Evolutionary conservation across 1,140 invertebrate species (phyloP).

Genomic region (Heliconius hermathena): DNA sequence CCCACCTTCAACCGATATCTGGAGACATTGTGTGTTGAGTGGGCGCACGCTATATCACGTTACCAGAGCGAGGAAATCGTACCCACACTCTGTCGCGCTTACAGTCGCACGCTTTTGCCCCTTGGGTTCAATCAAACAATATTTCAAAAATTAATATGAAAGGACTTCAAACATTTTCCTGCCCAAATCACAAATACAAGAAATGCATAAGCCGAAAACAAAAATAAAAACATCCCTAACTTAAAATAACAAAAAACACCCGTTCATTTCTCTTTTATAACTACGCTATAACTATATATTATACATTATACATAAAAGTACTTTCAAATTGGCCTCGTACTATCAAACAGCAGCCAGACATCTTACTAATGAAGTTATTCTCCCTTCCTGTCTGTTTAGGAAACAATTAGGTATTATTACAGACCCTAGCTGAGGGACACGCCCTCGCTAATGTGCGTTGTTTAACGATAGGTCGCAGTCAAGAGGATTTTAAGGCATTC

Average conservation of each 20-base stretch:
- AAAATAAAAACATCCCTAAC: background rate
- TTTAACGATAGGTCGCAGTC: background rate
- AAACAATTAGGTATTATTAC: conserved; percentile 72
- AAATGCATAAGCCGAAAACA: background rate
- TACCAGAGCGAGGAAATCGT: too few species aligned
- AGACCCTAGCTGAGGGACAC: conserved; percentile 45
- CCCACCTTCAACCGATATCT: too few species aligned
- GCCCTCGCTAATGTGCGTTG: conserved; percentile 33
- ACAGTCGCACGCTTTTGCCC: too few species aligned
- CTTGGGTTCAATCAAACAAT: too few species aligned
- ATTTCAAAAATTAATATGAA: too few species aligned
- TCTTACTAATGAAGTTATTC: conserved; percentile 61
- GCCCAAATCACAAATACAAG: background rate
- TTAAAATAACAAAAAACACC: too few species aligned
- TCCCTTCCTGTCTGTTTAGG: conserved; percentile 67
- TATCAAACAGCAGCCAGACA: conserved; percentile 34
- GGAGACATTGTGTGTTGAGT: too few species aligned
- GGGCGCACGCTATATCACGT: too few species aligned
- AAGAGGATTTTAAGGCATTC: conserved; percentile 12
- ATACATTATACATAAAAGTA: background rate
- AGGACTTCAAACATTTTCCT: background rate
- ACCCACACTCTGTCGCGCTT: too few species aligned
- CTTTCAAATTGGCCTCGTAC: background rate
- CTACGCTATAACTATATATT: background rate
- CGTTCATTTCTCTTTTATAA: background rate